Evolutionary conservation across 2,797 vertebrate genomes (phyloP).

Genomic region (Tauraco hartlaubi): DNA sequence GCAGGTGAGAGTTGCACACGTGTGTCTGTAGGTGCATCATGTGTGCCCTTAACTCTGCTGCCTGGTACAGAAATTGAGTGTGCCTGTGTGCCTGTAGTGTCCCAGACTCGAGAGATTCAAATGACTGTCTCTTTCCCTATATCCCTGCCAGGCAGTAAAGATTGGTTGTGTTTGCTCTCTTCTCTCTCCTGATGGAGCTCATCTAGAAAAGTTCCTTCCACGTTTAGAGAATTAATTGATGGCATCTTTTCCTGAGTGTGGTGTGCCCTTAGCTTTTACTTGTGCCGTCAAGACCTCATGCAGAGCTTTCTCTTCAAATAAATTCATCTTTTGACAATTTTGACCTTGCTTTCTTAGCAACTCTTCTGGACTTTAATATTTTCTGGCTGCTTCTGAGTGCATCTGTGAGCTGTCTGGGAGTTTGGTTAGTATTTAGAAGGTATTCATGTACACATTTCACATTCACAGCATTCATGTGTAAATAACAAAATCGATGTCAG

Average conservation of each 20-base stretch:
- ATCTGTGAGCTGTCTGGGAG: background rate
- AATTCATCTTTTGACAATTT: background rate
- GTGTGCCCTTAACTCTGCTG: background rate
- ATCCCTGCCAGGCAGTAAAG: background rate
- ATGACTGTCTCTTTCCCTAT: background rate
- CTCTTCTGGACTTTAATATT: background rate
- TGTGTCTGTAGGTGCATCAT: fast-evolving
- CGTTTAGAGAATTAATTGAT: background rate
- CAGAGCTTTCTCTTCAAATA: background rate
- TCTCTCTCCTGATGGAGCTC: background rate
- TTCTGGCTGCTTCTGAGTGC: background rate
- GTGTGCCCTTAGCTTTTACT: background rate
- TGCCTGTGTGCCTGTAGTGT: background rate
- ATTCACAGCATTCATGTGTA: background rate
- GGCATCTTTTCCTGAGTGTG: background rate
- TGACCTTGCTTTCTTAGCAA: background rate
- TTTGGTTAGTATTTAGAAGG: background rate
- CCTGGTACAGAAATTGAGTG: fast-evolving
- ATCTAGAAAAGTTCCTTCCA: background rate
- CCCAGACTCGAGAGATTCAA: fast-evolving
- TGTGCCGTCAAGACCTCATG: background rate
- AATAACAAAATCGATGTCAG: background rate
- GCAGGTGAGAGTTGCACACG: fast-evolving
- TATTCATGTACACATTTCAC: background rate
- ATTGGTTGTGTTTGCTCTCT: background rate